Percentiles rank a stretch among this genome's conserved stretches.
These are phyloP conservation scores for Heliothis peltigera DNA, from an alignment of 2,888 invertebrate genomes.

Conservation along the genomic window DNA sequence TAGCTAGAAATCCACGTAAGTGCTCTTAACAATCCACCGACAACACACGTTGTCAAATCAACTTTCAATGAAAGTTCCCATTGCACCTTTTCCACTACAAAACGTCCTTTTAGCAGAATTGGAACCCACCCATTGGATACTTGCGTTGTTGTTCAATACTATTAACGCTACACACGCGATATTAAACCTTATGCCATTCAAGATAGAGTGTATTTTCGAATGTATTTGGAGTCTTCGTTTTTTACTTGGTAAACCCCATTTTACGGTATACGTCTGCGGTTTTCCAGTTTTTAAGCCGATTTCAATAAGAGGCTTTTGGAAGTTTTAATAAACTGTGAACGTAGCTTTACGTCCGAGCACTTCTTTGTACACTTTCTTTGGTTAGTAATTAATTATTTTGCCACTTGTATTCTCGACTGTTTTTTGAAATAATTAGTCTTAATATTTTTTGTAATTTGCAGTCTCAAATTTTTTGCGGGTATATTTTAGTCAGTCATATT, in stretches of 20 bases:
- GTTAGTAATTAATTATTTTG: conserved; percentile 29
- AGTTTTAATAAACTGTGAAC: conserved; percentile 67
- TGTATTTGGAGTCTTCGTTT: conserved; percentile 29
- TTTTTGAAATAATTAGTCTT: conserved; percentile 8
- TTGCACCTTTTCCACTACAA: conserved; percentile 46
- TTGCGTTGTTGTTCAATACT: conserved; percentile 37
- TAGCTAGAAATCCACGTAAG: conserved; percentile 25
- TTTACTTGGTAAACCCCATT: conserved; percentile 42
- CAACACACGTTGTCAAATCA: conserved; percentile 42
- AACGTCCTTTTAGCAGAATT: conserved; percentile 55
- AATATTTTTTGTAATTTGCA: no score
- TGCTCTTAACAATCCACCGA: conserved; percentile 34
- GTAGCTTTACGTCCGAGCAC: conserved; percentile 42
- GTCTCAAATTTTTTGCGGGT: no score
- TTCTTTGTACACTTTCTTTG: conserved; percentile 46
- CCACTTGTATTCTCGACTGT: conserved; percentile 17
- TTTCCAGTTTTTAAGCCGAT: conserved; percentile 65
- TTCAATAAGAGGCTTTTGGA: conserved; percentile 67
- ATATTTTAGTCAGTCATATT: no score
- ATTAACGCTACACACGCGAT: conserved; percentile 21
- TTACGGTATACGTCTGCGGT: conserved; percentile 57
- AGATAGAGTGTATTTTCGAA: conserved; percentile 7
- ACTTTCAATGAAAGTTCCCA: conserved; percentile 37
- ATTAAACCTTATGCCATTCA: accelerated
- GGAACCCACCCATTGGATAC: conserved; percentile 32